phyloP scores from a whole-genome alignment of 1,140 invertebrate species.

The Trichonephila clavipes region DNA sequence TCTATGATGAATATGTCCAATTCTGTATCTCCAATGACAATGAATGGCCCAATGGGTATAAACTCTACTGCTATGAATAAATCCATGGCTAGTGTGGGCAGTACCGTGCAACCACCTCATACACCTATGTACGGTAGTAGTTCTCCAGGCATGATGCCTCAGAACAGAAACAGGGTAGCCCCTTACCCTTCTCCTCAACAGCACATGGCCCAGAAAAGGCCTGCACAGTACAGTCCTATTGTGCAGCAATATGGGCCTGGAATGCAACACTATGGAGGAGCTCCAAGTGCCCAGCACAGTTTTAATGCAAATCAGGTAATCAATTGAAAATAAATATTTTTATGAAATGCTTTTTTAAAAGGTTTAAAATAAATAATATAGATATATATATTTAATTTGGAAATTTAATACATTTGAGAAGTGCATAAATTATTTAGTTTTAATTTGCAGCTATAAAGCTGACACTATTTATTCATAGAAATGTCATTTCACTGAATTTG shows the following conservation, averaged over 20 bases:
- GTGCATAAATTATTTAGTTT: too few relatives aligned
- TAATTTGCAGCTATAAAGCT: too few relatives aligned
- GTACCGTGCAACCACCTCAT: constrained; percentile 80
- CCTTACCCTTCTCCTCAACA: constrained; percentile 90
- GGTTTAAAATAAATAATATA: too few relatives aligned
- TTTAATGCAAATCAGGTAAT: constrained; percentile 82
- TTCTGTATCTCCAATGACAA: constrained; percentile 77
- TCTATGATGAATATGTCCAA: constrained; percentile 77
- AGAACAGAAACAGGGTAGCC: constrained; percentile 85
- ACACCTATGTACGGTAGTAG: constrained; percentile 77
- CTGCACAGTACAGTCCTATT: constrained; percentile 72
- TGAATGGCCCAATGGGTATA: constrained; percentile 78
- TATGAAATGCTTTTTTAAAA: too few relatives aligned
- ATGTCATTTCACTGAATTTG: too few relatives aligned
- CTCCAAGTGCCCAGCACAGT: constrained; percentile 78
- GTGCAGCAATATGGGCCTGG: constrained; percentile 71
- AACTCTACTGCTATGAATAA: constrained; percentile 77
- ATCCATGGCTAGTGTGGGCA: constrained; percentile 77
- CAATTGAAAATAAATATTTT: not conserved
- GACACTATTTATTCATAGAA: too few relatives aligned
- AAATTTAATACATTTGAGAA: too few relatives aligned
- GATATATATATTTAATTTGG: too few relatives aligned
- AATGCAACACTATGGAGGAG: constrained; percentile 80
- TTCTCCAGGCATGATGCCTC: constrained; percentile 58
- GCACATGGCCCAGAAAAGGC: constrained; percentile 90